Evolutionary conservation across 1,140 invertebrate species (phyloP).

Genomic region (Archegozetes longisetosus): DNA sequence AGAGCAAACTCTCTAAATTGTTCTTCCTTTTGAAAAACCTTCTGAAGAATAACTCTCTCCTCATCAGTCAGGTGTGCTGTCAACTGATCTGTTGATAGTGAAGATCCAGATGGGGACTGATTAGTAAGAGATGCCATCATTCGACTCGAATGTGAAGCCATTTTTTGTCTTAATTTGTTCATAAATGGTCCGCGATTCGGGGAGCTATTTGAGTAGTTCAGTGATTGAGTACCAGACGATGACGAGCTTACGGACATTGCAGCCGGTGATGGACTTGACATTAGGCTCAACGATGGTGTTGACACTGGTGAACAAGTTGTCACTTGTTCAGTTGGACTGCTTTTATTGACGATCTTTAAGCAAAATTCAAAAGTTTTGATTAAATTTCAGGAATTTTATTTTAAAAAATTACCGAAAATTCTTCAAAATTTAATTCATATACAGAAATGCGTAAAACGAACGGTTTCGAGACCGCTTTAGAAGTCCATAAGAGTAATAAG

Average conservation of each 20-base stretch:
- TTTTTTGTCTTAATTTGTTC: background rate
- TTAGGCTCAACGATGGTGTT: background rate
- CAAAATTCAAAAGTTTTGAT: no score
- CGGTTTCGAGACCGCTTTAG: no score
- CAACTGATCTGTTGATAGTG: conserved; percentile 15
- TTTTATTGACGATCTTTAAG: background rate
- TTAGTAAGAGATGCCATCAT: conserved; percentile 1
- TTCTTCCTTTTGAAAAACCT: conserved; percentile 19
- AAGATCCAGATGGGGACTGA: conserved; percentile 16
- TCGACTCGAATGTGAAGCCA: background rate
- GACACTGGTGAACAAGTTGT: background rate
- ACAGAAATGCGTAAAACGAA: no score
- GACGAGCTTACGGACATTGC: background rate
- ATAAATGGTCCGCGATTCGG: background rate
- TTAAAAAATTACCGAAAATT: no score
- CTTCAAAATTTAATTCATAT: no score
- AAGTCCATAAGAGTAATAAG: no score
- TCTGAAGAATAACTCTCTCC: conserved; percentile 14
- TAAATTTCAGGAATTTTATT: no score
- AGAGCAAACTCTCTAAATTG: conserved; percentile 14
- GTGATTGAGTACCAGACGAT: background rate
- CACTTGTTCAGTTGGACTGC: background rate
- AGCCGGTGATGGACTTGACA: background rate
- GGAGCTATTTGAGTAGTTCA: background rate
- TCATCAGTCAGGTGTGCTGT: conserved; percentile 18